Conservation (phyloP, 2,113 vertebrate genomes). For the Phoenicopterus ruber region DNA sequence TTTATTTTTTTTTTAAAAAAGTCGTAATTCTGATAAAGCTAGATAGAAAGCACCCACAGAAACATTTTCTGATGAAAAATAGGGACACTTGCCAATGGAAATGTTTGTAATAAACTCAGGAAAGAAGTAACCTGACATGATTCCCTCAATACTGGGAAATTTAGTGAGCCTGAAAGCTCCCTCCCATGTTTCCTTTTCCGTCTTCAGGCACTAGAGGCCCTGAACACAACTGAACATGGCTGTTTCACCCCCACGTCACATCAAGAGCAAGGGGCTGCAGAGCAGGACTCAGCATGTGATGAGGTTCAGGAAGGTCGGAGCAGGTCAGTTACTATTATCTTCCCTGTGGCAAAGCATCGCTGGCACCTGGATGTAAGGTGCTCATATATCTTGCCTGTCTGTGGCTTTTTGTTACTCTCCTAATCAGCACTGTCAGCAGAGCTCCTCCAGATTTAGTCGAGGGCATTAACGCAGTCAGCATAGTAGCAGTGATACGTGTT, state of each 20-base stretch:
- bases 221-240: not conserved
- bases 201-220: not conserved
- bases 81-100: not conserved
- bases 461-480: not conserved
- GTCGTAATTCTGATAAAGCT: not conserved
- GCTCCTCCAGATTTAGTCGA: not conserved
- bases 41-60: not conserved
- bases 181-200: accelerated
- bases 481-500: not conserved
- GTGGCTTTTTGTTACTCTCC: not conserved
- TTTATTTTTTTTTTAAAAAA: not conserved
- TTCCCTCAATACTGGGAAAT: not conserved
- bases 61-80: not conserved
- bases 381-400: not conserved
- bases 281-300: not conserved
- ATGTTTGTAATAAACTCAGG: not conserved
- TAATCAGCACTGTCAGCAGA: constrained; percentile 6
- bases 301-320: not conserved
- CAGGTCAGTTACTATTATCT: not conserved
- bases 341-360: not conserved
- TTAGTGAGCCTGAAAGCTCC: not conserved
- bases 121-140: not conserved
- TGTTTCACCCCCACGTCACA: not conserved
- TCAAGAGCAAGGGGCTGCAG: not conserved
- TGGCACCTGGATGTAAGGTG: not conserved